phyloP scores from a whole-genome alignment of 2,113 vertebrate species.

The Pluvialis apricaria region DNA sequence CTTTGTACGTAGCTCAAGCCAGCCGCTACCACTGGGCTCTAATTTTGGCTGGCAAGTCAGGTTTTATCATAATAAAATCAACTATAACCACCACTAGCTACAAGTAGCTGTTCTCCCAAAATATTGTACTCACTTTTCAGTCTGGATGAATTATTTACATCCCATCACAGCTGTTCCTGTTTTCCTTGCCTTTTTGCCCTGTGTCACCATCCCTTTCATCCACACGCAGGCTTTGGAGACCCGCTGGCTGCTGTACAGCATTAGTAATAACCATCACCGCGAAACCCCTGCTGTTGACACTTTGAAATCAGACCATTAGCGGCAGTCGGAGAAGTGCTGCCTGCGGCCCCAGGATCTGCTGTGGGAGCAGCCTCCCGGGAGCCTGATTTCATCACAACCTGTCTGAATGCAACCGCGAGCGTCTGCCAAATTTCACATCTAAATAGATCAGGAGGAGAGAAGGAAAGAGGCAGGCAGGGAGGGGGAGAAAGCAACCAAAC shows the following conservation, averaged over 20 bases:
- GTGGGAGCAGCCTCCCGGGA: background rate
- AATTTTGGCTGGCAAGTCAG: background rate
- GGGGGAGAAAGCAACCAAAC: background rate
- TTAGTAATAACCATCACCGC: background rate
- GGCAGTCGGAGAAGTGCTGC: background rate
- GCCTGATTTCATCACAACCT: background rate
- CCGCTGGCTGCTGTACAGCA: background rate
- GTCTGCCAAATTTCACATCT: background rate
- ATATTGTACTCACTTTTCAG: background rate
- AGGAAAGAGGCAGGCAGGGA: background rate
- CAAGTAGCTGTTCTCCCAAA: background rate
- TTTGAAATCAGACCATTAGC: background rate
- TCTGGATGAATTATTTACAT: slow-evolving; percentile 10
- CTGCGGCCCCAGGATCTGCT: background rate
- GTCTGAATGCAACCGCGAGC: background rate
- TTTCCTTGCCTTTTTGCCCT: background rate
- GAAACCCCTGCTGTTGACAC: background rate
- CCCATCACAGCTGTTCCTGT: background rate
- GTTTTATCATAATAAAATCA: background rate
- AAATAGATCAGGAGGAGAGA: background rate
- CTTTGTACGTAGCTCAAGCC: background rate
- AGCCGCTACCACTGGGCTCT: background rate
- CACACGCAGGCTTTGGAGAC: background rate
- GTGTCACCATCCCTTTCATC: background rate
- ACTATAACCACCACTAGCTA: background rate